Conservation (phyloP, 1,140 invertebrate species). For the Calephelis virginiensis region DNA sequence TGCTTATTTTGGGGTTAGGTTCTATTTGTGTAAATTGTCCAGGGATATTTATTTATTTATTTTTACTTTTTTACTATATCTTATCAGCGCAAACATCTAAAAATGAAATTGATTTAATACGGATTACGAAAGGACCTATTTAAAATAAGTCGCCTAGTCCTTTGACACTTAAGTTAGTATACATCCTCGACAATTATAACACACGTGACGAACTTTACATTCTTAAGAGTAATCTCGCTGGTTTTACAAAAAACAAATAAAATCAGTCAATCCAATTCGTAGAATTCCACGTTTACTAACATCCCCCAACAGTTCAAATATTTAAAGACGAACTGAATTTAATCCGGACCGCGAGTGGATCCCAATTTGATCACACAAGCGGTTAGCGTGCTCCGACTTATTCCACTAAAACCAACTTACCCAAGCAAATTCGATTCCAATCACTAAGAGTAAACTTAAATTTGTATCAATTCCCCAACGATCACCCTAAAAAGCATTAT, state of each 20-base stretch:
- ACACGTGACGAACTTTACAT: no score
- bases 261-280: not conserved
- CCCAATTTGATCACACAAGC: conserved; percentile 73
- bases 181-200: no score
- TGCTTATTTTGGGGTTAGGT: no score
- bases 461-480: conserved; percentile 44
- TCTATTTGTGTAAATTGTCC: no score
- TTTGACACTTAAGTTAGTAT: no score
- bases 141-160: no score
- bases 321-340: conserved; percentile 66
- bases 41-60: no score
- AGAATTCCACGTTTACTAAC: conserved; percentile 21
- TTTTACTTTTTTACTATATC: no score
- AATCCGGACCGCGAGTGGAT: conserved; percentile 45
- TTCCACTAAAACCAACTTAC: conserved; percentile 66
- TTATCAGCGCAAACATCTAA: no score
- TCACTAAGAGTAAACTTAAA: conserved; percentile 62
- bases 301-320: conserved; percentile 59
- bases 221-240: not conserved
- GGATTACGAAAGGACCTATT: no score
- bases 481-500: conserved; percentile 11
- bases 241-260: not conserved
- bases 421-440: conserved; percentile 65
- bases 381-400: conserved; percentile 49
- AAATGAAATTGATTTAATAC: no score